These are phyloP conservation scores for Enteromius treurensis DNA, from an alignment of 2,797 vertebrate genomes.

Conservation along the genomic window DNA sequence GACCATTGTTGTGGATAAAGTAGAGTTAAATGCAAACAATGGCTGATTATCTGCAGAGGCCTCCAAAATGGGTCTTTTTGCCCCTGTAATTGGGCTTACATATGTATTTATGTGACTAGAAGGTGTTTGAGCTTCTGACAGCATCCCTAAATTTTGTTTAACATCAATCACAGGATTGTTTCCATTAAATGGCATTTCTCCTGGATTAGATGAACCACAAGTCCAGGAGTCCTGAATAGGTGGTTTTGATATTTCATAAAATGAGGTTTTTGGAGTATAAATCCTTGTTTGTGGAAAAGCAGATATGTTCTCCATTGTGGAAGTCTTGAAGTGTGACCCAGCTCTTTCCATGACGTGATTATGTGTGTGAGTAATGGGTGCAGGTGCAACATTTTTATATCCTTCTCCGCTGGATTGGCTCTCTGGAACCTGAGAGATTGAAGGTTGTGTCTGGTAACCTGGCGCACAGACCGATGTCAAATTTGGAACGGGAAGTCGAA, in stretches of 20 bases:
- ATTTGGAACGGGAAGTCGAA: background rate
- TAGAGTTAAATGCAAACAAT: constrained; percentile 67
- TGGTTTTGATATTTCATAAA: constrained; percentile 76
- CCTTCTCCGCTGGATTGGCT: constrained; percentile 13
- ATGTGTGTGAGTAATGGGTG: constrained; percentile 17
- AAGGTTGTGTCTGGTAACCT: constrained; percentile 8
- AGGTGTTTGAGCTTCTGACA: constrained; percentile 56
- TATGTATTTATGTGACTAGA: constrained; percentile 68
- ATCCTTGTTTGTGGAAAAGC: constrained; percentile 63
- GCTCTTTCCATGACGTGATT: constrained; percentile 45
- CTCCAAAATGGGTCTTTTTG: constrained; percentile 70
- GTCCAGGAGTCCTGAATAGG: constrained; percentile 67
- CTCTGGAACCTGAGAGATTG: constrained; percentile 2
- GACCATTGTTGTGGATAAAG: constrained; percentile 57
- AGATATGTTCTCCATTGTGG: constrained; percentile 55
- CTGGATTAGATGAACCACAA: constrained; percentile 54
- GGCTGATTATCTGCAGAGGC: constrained; percentile 71
- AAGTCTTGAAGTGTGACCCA: constrained; percentile 63
- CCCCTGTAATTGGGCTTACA: constrained; percentile 60
- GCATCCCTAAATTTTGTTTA: constrained; percentile 40
- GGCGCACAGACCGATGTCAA: constrained; percentile 11
- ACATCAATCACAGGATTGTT: constrained; percentile 44
- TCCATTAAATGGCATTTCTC: constrained; percentile 48
- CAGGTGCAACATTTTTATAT: constrained; percentile 34
- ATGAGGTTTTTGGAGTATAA: constrained; percentile 76